Percentiles rank a stretch among this genome's conserved stretches.
Conservation (phyloP, 30 jellyfish, hydroid and myxozoan species). For the Morbakka virulenta region DNA sequence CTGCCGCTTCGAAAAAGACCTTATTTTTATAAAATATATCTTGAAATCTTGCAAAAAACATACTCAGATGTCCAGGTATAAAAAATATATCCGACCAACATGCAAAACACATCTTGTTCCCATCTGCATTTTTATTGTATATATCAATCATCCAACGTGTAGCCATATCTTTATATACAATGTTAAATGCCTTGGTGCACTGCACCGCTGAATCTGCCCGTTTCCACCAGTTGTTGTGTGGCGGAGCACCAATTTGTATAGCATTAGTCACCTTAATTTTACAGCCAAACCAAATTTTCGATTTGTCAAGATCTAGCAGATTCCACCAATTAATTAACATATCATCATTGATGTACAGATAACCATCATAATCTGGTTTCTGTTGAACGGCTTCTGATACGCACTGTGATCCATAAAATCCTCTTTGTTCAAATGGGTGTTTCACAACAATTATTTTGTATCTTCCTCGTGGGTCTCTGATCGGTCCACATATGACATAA, state of each 20-base stretch:
- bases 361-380: conserved; percentile 58
- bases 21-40: conserved; percentile 21
- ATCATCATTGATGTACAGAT: conserved; percentile 59
- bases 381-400: conserved; percentile 47
- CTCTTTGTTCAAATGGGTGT: conserved; percentile 8
- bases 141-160: neutral
- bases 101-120: conserved; percentile 13
- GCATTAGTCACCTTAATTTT: neutral
- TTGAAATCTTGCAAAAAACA: conserved; percentile 11
- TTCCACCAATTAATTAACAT: conserved; percentile 71
- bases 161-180: neutral
- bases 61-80: conserved; percentile 38
- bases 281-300: conserved; percentile 54
- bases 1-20: conserved; percentile 55
- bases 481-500: conserved; percentile 60
- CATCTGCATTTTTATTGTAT: conserved; percentile 3
- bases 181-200: conserved; percentile 21
- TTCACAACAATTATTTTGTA: conserved; percentile 2
- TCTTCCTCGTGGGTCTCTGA: conserved; percentile 4
- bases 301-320: conserved; percentile 12
- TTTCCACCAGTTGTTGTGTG: conserved; percentile 23
- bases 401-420: conserved; percentile 64
- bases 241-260: neutral
- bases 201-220: conserved; percentile 14
- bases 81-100: conserved; percentile 53